Percentiles rank a stretch among this genome's conserved stretches.
Evolutionary conservation across 35 echinoderm and acorn worm genomes (phyloP).

Genomic region (Holothuria glaberrima): DNA sequence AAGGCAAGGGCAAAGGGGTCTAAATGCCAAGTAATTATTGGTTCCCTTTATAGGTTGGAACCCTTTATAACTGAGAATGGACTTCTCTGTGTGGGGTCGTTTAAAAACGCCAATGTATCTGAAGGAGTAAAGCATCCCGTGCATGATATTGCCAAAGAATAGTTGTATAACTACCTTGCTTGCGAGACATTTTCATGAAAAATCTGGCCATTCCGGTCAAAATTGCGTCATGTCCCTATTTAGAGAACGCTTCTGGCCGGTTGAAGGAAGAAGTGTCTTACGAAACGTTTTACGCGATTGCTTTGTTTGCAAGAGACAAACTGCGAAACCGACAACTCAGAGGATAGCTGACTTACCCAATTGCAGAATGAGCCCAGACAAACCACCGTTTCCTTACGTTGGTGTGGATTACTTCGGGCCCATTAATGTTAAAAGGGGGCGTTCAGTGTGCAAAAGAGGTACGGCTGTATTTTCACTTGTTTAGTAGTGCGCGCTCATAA

Average conservation of each 20-base stretch:
- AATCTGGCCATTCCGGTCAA: slow-evolving; percentile 57
- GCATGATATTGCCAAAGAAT: slow-evolving; percentile 68
- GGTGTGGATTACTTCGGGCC: slow-evolving; percentile 79
- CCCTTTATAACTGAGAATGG: background rate
- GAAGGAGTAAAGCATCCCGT: slow-evolving; percentile 22
- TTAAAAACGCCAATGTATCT: slow-evolving; percentile 8
- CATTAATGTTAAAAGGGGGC: slow-evolving; percentile 60
- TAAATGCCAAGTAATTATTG: background rate
- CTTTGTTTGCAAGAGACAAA: slow-evolving; percentile 4
- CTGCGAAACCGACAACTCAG: background rate
- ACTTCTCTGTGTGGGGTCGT: slow-evolving; percentile 63
- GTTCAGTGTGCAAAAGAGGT: slow-evolving; percentile 53
- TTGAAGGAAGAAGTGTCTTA: slow-evolving; percentile 12
- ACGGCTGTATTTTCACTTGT: slow-evolving; percentile 81
- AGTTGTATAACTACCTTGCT: slow-evolving; percentile 51
- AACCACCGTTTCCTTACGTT: slow-evolving; percentile 59
- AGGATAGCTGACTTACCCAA: slow-evolving; percentile 66
- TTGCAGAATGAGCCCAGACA: slow-evolving; percentile 57
- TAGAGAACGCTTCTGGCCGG: slow-evolving; percentile 58
- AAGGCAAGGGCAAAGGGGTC: background rate
- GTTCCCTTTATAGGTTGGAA: background rate
- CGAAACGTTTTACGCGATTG: slow-evolving; percentile 20
- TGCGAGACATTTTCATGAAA: slow-evolving; percentile 47
- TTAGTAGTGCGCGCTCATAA: slow-evolving; percentile 56
- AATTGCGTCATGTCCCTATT: slow-evolving; percentile 56